Evolutionary conservation across 2,113 vertebrate species (phyloP), one percentile per base, ranked within the genome.

Genomic region (Spheniscus mendiculus): DNA sequence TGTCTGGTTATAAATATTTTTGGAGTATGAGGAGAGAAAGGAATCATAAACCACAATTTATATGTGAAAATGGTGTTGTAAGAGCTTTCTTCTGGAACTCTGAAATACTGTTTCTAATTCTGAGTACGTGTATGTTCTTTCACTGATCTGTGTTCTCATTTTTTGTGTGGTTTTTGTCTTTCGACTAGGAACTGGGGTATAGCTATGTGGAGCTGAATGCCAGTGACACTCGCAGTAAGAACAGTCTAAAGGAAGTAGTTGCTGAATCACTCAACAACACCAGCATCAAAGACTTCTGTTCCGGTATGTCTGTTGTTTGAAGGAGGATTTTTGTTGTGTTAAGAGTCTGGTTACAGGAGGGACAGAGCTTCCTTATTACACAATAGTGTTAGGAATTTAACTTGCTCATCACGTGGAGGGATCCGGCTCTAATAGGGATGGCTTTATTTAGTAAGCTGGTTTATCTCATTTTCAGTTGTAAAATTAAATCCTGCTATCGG

Each of bases 141-240:
- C 45, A 45, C 23, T 77, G 47, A 52, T 83, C 52, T 53, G 13
- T 21, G 29, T 88, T 94, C 42, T 90, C 13, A 27, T 45, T 53
- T n/a, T 80, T 55, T 78, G 34, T 61, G 61, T 95, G 74, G 61
- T 83, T 92, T 72, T 65, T n/a, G 27, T 93, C 86, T 95, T 96
- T 84, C 77, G 6, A 81, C 83, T 94, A 99, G 99, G 99, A 99
- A 86, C 89, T 99, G 97, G 99, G 99, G 11, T 99, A 99, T 76
- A 99, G 99, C 98, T 99, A 98, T 0, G 99, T 99, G 98, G 99
- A 99, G 97, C 98, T 99, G 97, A 99, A 99, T 76, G 99, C 99
- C 89, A 99, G 99, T 80, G 99, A 99, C 72, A 99, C 99, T 27
- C 99, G 99, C 73, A 99, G 99, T 95, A 99, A 99, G 97, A 99